Conservation (phyloP, 92 coral and sea anemone genomes). For the Parazoanthus swiftii region DNA sequence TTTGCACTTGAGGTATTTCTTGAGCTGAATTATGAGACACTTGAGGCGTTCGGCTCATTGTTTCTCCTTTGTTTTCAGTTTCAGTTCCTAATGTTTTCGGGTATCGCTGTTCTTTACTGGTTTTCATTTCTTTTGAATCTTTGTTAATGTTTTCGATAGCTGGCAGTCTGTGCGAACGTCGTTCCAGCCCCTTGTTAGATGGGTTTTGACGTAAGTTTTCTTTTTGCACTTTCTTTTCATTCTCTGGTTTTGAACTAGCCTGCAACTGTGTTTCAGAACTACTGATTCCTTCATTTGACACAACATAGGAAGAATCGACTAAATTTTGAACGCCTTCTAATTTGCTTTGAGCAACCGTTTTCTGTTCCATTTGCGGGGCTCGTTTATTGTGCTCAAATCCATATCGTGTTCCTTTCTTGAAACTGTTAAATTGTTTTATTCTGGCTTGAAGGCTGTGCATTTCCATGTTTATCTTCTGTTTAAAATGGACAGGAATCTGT, state of each 20-base stretch:
- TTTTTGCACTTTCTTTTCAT: background rate
- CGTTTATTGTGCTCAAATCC: background rate
- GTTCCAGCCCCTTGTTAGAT: background rate
- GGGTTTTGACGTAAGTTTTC: background rate
- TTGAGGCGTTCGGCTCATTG: background rate
- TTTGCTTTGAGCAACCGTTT: background rate
- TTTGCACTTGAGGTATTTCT: background rate
- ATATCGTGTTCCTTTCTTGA: background rate
- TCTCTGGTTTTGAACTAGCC: background rate
- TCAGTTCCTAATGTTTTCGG: background rate
- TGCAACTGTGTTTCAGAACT: background rate
- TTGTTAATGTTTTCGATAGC: background rate
- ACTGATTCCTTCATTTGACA: background rate
- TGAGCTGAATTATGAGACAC: background rate
- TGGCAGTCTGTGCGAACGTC: background rate
- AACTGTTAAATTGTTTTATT: constrained; percentile 18
- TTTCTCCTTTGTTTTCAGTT: background rate
- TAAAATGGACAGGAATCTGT: background rate
- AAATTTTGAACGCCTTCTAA: constrained; percentile 1
- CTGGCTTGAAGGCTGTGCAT: constrained; percentile 15
- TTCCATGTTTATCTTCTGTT: background rate
- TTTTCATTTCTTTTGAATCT: background rate
- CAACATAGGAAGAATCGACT: background rate
- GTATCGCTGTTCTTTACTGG: background rate
- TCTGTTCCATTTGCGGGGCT: background rate